These are phyloP conservation scores for Periophthalmus magnuspinnatus DNA, from an alignment of 2,797 vertebrate genomes.

Conservation along the genomic window DNA sequence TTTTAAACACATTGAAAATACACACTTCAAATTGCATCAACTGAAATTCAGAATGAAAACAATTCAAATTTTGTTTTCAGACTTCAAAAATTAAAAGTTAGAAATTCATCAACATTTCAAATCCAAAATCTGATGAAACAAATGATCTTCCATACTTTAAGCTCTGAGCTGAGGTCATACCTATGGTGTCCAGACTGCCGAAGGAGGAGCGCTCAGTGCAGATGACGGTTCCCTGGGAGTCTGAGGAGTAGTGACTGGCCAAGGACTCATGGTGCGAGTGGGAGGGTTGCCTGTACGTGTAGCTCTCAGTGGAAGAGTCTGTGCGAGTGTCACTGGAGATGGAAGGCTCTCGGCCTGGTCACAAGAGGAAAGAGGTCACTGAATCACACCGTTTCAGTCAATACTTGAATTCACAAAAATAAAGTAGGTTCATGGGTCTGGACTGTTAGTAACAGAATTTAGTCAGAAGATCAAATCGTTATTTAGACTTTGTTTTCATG, in stretches of 20 bases:
- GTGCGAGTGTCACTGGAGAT: constrained; percentile 97
- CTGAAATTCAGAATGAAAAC: no score
- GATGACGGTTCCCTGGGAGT: constrained; percentile 92
- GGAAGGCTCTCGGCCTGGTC: constrained; percentile 89
- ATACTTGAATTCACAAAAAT: not conserved
- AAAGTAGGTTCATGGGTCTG: not conserved
- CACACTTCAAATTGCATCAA: no score
- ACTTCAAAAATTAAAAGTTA: no score
- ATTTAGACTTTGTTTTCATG: not conserved
- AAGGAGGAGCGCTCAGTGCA: constrained; percentile 81
- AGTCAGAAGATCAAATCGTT: not conserved
- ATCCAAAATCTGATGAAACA: no score
- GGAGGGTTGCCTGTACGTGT: constrained; percentile 79
- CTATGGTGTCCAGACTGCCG: constrained; percentile 85
- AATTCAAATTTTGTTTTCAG: no score
- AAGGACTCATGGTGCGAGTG: constrained; percentile 87
- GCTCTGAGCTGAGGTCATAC: constrained; percentile 26
- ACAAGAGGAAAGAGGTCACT: not conserved
- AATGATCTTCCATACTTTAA: no score
- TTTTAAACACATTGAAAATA: no score
- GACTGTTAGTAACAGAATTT: not conserved
- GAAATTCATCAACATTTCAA: no score
- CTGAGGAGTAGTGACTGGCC: constrained; percentile 92
- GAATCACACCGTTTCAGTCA: not conserved
- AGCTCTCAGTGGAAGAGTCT: constrained; percentile 95